A percentile compares a stretch with the other conserved stretches of the same genome.
Conservation (phyloP, 1,140 invertebrate species). For the Lasaia peninsularis region DNA sequence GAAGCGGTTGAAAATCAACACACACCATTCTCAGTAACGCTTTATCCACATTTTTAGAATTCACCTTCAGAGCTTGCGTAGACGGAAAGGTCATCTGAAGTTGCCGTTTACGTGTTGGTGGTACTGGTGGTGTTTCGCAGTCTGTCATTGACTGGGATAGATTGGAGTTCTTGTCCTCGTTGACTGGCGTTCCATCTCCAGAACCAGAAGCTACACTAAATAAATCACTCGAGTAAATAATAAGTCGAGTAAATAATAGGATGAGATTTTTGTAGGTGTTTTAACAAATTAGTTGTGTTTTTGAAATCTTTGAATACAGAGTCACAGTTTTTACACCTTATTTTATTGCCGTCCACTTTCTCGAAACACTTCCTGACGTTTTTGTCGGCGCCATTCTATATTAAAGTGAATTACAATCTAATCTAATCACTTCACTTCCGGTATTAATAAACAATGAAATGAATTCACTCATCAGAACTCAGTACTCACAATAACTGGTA, state of each 20-base stretch:
- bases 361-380: too few species aligned
- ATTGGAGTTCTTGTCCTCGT: too few species aligned
- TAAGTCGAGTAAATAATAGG: background rate
- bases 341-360: background rate
- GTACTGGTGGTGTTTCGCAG: constrained; percentile 14
- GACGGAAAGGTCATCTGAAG: constrained; percentile 22
- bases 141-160: constrained; percentile 6
- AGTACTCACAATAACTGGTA: too few species aligned
- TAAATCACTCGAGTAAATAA: too few species aligned
- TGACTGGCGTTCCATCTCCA: too few species aligned
- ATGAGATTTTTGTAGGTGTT: background rate
- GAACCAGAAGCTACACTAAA: too few species aligned
- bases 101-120: constrained; percentile 17
- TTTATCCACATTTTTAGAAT: constrained; percentile 14
- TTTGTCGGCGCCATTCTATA: too few species aligned
- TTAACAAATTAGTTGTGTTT: background rate
- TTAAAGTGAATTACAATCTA: background rate
- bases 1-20: constrained; percentile 20
- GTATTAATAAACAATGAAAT: background rate
- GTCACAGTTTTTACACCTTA: background rate
- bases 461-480: background rate
- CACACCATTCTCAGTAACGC: constrained; percentile 21
- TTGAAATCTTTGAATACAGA: background rate
- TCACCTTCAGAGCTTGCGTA: constrained; percentile 18
- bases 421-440: background rate